These are phyloP conservation scores for Caenorhabditis afra DNA, from an alignment of 2,888 invertebrate genomes.

Conservation along the genomic window DNA sequence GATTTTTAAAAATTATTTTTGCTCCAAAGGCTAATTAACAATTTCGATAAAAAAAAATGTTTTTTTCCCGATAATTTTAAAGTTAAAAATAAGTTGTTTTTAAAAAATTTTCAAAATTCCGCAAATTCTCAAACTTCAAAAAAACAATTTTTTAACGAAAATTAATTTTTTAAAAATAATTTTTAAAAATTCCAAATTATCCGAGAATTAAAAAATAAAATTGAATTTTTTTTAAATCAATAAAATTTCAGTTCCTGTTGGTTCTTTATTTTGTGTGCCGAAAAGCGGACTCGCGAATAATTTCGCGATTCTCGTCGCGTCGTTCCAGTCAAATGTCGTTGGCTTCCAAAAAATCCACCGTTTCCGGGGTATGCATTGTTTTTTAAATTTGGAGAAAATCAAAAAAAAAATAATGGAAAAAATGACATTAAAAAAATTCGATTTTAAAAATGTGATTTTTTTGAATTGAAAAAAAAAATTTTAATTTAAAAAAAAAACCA, in stretches of 20 bases:
- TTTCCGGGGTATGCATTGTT: constrained; percentile 3
- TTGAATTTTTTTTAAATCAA: background rate
- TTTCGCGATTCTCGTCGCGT: constrained; percentile 57
- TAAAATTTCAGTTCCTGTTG: constrained; percentile 53
- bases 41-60: too few species aligned
- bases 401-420: background rate
- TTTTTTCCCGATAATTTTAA: too few species aligned
- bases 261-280: constrained; percentile 59
- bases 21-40: too few species aligned
- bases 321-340: constrained; percentile 47
- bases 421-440: too few species aligned
- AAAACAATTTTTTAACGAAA: too few species aligned
- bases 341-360: constrained; percentile 35
- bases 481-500: too few species aligned
- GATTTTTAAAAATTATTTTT: too few species aligned
- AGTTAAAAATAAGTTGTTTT: too few species aligned
- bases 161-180: too few species aligned
- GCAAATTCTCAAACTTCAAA: too few species aligned
- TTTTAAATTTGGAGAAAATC: background rate
- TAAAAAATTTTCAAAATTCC: too few species aligned
- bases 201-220: background rate
- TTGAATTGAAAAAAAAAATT: too few species aligned
- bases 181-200: background rate
- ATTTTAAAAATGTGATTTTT: background rate
- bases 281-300: constrained; percentile 48